Conservation (phyloP, 2,113 vertebrate species). For the Odocoileus virginianus region DNA sequence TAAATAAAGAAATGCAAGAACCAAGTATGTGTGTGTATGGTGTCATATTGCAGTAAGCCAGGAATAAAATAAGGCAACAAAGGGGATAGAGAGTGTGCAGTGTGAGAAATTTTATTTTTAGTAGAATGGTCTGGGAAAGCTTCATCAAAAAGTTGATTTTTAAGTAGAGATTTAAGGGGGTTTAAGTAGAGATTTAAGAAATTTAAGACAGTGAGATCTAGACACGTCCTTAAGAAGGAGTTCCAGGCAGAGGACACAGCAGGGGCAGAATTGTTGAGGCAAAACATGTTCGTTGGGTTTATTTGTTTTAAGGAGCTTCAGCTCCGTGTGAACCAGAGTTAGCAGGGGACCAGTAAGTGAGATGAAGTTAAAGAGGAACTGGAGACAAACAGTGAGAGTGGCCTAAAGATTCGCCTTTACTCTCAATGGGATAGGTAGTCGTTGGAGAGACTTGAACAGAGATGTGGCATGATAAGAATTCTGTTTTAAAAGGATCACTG, state of each 20-base stretch:
- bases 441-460: neutral
- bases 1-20: neutral
- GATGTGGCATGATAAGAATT: neutral
- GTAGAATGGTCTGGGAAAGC: neutral
- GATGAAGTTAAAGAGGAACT: neutral
- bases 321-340: neutral
- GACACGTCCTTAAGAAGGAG: neutral
- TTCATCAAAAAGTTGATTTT: neutral
- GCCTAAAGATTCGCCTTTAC: neutral
- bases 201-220: neutral
- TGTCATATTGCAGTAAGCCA: neutral
- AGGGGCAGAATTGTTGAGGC: neutral
- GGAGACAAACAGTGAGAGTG: neutral
- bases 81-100: accelerated
- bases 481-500: neutral
- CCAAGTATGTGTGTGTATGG: neutral
- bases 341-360: neutral
- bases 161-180: neutral
- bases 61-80: neutral
- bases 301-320: neutral
- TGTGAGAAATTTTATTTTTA: neutral
- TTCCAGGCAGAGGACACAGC: too few relatives aligned
- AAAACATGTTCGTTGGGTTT: neutral
- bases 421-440: neutral
- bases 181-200: neutral